These are phyloP conservation scores for Sarotherodon lohbergeri DNA, from an alignment of 2,113 vertebrate genomes.

Conservation along the genomic window DNA sequence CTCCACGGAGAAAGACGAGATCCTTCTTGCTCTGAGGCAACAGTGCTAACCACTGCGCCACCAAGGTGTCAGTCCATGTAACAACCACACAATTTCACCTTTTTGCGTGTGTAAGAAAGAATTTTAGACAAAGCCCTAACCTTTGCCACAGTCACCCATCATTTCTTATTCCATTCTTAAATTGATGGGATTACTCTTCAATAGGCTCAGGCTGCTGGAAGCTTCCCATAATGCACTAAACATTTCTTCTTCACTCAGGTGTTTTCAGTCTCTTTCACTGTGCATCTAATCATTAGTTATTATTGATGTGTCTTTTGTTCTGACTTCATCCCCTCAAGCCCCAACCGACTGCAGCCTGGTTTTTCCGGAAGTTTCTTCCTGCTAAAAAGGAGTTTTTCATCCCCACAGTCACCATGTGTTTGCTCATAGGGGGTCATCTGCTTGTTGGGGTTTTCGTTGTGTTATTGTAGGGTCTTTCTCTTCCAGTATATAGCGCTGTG, in stretches of 20 bases:
- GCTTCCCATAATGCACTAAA: background rate
- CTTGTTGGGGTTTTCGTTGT: background rate
- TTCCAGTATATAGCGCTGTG: background rate
- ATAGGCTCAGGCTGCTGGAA: background rate
- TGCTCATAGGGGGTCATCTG: background rate
- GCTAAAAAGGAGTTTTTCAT: background rate
- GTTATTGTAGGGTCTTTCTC: background rate
- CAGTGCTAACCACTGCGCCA: background rate
- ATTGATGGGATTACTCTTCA: background rate
- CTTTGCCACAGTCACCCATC: background rate
- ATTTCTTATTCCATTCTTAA: background rate
- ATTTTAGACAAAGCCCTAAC: background rate
- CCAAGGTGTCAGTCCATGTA: background rate
- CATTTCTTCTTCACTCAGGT: background rate
- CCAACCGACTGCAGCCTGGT: background rate
- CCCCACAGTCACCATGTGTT: background rate
- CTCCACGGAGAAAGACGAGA: background rate
- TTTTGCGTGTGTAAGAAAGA: background rate
- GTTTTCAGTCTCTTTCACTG: background rate
- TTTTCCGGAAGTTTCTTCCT: background rate
- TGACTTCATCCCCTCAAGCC: background rate
- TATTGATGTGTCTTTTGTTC: background rate
- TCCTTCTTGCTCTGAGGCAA: background rate
- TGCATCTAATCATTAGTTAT: background rate
- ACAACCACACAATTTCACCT: background rate